These are phyloP conservation scores for Cataglyphis altisquamis DNA, from an alignment of 2,888 invertebrate genomes.

Conservation along the genomic window DNA sequence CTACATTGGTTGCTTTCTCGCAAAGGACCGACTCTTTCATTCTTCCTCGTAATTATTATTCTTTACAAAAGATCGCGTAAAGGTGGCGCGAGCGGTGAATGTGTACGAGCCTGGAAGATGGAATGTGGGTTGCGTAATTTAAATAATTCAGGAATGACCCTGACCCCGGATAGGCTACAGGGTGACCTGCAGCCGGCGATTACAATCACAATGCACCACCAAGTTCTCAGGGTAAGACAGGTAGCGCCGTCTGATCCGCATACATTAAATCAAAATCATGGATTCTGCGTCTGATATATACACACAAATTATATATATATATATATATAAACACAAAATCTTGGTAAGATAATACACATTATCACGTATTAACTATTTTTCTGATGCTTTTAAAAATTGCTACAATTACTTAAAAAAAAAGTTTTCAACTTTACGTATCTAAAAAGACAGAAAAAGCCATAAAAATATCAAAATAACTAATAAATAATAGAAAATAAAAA, in stretches of 20 bases:
- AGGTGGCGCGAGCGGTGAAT: constrained; percentile 14
- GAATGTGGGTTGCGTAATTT: constrained; percentile 76
- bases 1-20: neutral
- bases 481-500: neutral
- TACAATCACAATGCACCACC: constrained; percentile 80
- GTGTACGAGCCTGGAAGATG: constrained; percentile 54
- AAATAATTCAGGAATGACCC: constrained; percentile 81
- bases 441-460: neutral
- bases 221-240: constrained; percentile 81
- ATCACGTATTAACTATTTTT: neutral
- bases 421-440: neutral
- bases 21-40: neutral
- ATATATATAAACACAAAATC: neutral
- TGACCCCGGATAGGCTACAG: constrained; percentile 78
- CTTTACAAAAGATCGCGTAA: constrained; percentile 53
- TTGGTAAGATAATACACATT: neutral
- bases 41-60: constrained; percentile 5
- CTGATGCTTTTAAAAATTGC: neutral
- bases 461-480: too few species aligned
- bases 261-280: constrained; percentile 74
- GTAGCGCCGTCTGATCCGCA: constrained; percentile 78
- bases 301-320: neutral
- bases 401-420: neutral
- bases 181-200: constrained; percentile 79
- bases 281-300: constrained; percentile 10